Conservation (phyloP, 1,140 invertebrate species). For the Zaprionus tsacasi region DNA sequence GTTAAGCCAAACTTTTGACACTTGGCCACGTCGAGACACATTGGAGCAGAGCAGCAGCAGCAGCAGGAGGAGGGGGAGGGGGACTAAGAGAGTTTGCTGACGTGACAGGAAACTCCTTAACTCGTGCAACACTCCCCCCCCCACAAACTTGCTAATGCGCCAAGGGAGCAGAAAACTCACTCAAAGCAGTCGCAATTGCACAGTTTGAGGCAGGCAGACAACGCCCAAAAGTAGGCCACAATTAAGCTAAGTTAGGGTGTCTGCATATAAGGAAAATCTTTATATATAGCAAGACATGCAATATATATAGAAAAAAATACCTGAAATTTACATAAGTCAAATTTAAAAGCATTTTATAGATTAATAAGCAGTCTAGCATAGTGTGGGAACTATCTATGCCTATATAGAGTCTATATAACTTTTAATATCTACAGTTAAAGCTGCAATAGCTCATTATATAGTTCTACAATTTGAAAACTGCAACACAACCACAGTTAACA, state of each 20-base stretch:
- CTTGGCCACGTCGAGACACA: conserved; percentile 40
- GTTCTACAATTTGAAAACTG: too few species aligned
- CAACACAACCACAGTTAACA: not conserved
- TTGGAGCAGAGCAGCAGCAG: not conserved
- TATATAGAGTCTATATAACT: too few species aligned
- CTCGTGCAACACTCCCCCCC: conserved; percentile 5
- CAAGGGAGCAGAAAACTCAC: conserved; percentile 3
- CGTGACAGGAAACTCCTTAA: conserved; percentile 31
- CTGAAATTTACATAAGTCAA: too few species aligned
- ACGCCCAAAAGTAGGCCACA: conserved; percentile 61
- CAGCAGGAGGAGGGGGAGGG: not conserved
- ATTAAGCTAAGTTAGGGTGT: conserved; percentile 12
- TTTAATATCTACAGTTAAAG: too few species aligned
- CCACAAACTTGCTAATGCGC: not conserved
- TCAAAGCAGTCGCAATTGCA: not conserved
- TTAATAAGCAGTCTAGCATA: too few species aligned
- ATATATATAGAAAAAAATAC: not conserved
- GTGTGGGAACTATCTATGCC: too few species aligned
- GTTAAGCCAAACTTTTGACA: conserved; percentile 77
- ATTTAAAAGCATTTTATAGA: too few species aligned
- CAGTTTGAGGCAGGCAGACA: conserved; percentile 6
- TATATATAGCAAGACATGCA: not conserved
- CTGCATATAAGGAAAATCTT: not conserved
- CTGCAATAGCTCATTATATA: too few species aligned
- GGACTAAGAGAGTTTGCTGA: conserved; percentile 12